A percentile compares a stretch with the other conserved stretches of the same genome.
Conservation (phyloP, 2,113 vertebrate species). For the Callipepla californica region DNA sequence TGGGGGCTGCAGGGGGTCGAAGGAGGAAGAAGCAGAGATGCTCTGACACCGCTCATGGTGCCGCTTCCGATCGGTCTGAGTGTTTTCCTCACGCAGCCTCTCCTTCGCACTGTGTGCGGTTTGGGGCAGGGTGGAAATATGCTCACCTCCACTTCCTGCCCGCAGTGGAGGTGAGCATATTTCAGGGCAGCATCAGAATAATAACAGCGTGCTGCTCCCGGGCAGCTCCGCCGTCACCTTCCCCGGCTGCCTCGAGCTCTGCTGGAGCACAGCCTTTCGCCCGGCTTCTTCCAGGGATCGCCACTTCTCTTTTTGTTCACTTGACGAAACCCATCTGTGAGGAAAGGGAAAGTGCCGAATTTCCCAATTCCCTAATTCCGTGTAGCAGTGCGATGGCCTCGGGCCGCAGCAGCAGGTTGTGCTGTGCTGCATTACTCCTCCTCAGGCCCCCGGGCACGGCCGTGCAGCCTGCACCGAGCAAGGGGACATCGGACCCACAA, state of each 20-base stretch:
- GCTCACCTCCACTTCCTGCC: conserved; percentile 21
- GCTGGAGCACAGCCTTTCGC: conserved; percentile 7
- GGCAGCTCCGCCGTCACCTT: background rate
- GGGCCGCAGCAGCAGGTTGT: background rate
- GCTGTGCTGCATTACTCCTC: background rate
- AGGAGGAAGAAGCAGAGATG: conserved; percentile 36
- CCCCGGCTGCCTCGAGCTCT: background rate
- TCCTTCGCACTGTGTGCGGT: background rate
- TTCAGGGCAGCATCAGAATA: conserved; percentile 32
- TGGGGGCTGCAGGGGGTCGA: background rate
- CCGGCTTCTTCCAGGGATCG: conserved; percentile 18
- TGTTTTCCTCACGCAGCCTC: background rate
- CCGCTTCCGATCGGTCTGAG: background rate
- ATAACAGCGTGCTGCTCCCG: background rate
- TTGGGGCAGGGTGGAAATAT: background rate
- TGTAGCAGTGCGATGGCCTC: fast-evolving
- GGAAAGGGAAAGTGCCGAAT: background rate
- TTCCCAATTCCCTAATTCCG: background rate
- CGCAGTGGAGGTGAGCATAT: background rate
- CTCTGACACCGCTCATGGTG: background rate
- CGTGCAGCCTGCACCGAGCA: background rate
- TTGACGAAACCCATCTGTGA: background rate
- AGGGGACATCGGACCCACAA: background rate
- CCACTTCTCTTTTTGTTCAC: background rate
- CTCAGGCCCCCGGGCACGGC: background rate